These are phyloP conservation scores for Nebria brevicollis DNA, from an alignment of 2,888 invertebrate species.

Conservation along the genomic window DNA sequence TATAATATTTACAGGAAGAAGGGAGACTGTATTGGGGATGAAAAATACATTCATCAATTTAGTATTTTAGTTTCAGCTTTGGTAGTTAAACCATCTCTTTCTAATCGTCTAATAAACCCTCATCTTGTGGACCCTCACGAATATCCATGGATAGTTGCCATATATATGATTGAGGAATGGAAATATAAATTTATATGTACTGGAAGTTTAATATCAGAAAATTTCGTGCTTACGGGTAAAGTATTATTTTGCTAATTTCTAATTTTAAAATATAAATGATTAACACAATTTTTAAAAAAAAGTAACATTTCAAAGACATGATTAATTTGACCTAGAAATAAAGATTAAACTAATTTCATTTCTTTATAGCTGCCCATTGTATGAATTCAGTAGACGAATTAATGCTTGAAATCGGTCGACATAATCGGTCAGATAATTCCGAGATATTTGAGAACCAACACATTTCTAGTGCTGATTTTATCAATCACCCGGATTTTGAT, in stretches of 20 bases:
- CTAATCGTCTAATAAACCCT: background rate
- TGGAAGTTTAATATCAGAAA: background rate
- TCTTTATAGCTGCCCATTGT: constrained; percentile 11
- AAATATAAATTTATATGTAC: background rate
- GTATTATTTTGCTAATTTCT: background rate
- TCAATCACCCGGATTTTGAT: background rate
- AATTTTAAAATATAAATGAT: no score
- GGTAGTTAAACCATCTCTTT: background rate
- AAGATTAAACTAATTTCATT: background rate
- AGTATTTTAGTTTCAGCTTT: background rate
- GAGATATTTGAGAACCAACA: background rate
- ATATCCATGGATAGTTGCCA: background rate
- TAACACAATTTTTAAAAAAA: no score
- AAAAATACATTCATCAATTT: no score
- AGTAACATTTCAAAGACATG: no score
- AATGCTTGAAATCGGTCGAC: background rate
- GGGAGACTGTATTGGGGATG: no score
- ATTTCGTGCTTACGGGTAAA: background rate
- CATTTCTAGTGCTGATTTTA: background rate
- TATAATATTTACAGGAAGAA: no score
- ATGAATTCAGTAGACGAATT: background rate
- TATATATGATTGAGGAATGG: background rate
- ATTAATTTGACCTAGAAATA: no score
- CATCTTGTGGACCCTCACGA: no score
- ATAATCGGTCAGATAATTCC: background rate